phyloP scores from a whole-genome alignment of 2,797 vertebrate genomes.

The Thaleichthys pacificus region DNA sequence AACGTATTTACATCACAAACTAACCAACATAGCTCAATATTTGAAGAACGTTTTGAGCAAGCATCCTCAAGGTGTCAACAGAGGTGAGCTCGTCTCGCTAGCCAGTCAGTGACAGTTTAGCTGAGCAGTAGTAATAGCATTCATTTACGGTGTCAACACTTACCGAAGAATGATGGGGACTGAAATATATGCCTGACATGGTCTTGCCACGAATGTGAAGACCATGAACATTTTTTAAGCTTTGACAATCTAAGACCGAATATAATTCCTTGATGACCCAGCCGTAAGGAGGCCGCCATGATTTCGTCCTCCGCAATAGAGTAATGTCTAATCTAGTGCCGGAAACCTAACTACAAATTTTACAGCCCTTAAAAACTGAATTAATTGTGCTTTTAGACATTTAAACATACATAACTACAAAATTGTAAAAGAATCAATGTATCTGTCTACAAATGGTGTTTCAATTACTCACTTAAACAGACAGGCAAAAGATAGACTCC shows the following conservation, averaged over 20 bases:
- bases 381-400: not conserved
- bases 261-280: conserved; percentile 71
- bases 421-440: not conserved
- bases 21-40: too few species aligned
- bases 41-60: too few species aligned
- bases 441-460: not conserved
- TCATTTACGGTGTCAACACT: conserved; percentile 46
- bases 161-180: conserved; percentile 67
- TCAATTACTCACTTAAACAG: not conserved
- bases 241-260: conserved; percentile 60
- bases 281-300: conserved; percentile 80
- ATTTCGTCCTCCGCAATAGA: conserved; percentile 62
- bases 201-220: conserved; percentile 40
- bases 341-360: conserved; percentile 1
- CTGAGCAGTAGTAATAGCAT: not conserved
- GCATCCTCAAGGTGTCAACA: not conserved
- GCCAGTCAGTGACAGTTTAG: not conserved
- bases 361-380: not conserved
- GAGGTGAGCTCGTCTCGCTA: not conserved
- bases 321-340: conserved; percentile 45
- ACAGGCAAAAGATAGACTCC: conserved; percentile 4
- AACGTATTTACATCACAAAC: too few species aligned
- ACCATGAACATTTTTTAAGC: conserved; percentile 50
- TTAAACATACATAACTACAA: not conserved
- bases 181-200: conserved; percentile 62